Evolutionary conservation across 2,888 invertebrate genomes (phyloP), one percentile per base, ranked within the genome.

Genomic region (Adelphocoris suturalis): DNA sequence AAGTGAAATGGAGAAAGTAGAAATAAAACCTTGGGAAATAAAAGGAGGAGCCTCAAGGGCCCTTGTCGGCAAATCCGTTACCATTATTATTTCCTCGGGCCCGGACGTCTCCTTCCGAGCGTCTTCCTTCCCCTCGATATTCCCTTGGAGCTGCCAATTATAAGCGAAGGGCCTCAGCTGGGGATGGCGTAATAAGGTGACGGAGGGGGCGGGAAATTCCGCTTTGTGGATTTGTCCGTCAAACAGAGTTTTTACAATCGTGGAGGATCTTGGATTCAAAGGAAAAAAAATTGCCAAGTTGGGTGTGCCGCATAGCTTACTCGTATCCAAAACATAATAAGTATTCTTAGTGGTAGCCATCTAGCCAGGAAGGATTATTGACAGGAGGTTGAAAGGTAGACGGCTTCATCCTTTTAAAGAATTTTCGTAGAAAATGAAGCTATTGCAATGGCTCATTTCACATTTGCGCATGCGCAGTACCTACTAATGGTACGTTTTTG

Each of bases 111-210:
- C 19, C 28, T 28, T 27, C 28, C 28, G 37, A 37, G 3, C 37
- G 37, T 37, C 78, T 12, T 80, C 78, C 16, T 3, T 1, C 37
- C 46, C n/a, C 78, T 27, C 78, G n/a, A 46, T 47, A 80, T 80
- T 47, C 47, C 78, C 78, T 47, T 46, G 16, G 46, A 80, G 78
- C 78, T 80, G 78, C 78, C 78, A 80, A 80, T 80, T 80, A 80
- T 80, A 47, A 80, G n/a, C 47, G 37, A 47, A 47, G 47, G 13
- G 47, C 78, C 78, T 16, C 47, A 80, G n/a, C 68, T 68, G 68
- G 68, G 23, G 68, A 0, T 68, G 68, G 4, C 68, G 23, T 19
- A 19, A 23, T 68, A 68, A 68, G 68, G 68, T 68, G 11, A 23
- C 3, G 19, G 19, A 12, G 68, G 68, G 13, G 12, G 12, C 11